Conservation (phyloP, 2,113 vertebrate genomes). For the Blennius ocellaris region DNA sequence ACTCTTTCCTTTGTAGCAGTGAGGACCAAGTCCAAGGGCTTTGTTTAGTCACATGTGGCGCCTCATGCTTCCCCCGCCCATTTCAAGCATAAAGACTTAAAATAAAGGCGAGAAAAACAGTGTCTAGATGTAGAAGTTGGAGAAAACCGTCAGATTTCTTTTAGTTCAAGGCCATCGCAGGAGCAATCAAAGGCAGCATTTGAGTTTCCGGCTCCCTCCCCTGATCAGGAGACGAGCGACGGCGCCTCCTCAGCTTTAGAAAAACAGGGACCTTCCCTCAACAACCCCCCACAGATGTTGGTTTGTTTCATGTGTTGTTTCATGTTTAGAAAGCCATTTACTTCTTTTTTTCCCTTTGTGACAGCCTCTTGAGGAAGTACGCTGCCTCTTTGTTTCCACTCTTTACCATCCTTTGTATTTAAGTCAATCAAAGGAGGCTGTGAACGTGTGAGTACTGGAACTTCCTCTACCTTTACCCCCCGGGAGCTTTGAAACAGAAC, state of each 20-base stretch:
- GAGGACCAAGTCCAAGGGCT: slow-evolving; percentile 9
- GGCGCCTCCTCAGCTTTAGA: slow-evolving; percentile 32
- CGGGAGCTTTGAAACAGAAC: neutral
- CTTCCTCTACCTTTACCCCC: slow-evolving; percentile 17
- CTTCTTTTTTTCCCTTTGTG: neutral
- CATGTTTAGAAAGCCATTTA: slow-evolving; percentile 17
- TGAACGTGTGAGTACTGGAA: slow-evolving; percentile 16
- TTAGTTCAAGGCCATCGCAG: slow-evolving; percentile 49
- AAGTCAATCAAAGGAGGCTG: slow-evolving; percentile 41
- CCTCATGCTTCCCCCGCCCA: no score
- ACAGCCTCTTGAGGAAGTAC: slow-evolving; percentile 23
- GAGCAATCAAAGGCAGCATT: slow-evolving; percentile 38
- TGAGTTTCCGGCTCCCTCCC: slow-evolving; percentile 16
- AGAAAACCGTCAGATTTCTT: neutral
- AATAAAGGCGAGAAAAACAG: no score
- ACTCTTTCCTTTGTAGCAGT: slow-evolving; percentile 61
- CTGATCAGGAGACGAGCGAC: slow-evolving; percentile 22
- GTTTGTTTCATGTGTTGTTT: slow-evolving; percentile 49
- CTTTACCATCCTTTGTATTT: slow-evolving; percentile 19
- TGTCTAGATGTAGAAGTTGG: neutral
- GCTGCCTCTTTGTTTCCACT: slow-evolving; percentile 19
- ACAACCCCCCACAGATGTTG: slow-evolving; percentile 31
- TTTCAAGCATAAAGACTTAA: no score
- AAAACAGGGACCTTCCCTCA: slow-evolving; percentile 23
- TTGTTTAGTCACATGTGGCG: slow-evolving; percentile 17